Evolutionary conservation across 2,113 vertebrate genomes (phyloP).

Genomic region (Ibidorhyncha struthersii): DNA sequence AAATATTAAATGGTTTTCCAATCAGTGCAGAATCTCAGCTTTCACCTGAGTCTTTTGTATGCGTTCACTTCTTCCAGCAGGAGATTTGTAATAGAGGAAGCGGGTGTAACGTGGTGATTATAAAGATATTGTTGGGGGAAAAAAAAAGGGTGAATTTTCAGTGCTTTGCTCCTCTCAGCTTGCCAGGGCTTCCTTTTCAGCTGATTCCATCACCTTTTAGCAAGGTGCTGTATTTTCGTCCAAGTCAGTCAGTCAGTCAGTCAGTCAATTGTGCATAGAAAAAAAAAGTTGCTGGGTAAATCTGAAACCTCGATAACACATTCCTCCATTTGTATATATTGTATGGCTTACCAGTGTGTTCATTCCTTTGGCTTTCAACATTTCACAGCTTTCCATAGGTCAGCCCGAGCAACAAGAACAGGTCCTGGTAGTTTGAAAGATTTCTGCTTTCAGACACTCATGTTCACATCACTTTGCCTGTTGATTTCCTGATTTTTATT

Average conservation of each 20-base stretch:
- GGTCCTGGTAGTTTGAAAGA: conserved; percentile 58
- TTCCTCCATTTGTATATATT: conserved; percentile 36
- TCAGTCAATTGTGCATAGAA: background rate
- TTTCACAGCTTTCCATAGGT: conserved; percentile 65
- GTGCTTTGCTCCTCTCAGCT: conserved; percentile 32
- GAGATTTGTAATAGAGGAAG: conserved; percentile 75
- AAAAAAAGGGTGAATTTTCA: background rate
- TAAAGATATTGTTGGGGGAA: conserved; percentile 22
- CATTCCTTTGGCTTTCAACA: conserved; percentile 72
- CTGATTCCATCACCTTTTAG: conserved; percentile 23
- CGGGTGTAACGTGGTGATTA: conserved; percentile 71
- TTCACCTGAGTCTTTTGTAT: conserved; percentile 7
- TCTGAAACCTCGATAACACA: conserved; percentile 47
- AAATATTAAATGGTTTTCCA: conserved; percentile 51
- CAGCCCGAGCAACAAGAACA: conserved; percentile 52
- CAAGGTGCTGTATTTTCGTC: conserved; percentile 33
- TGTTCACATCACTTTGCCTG: conserved; percentile 78
- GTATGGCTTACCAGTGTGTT: conserved; percentile 42
- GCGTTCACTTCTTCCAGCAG: conserved; percentile 62
- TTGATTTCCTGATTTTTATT: conserved; percentile 76
- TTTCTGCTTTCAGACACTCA: conserved; percentile 73
- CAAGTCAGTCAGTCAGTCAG: background rate
- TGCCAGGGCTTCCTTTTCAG: conserved; percentile 47
- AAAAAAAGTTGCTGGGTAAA: conserved; percentile 26
- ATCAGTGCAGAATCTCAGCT: conserved; percentile 3